Conservation (phyloP, 37 sponge, comb jelly and placozoan genomes). For the Halichondria panicea region DNA sequence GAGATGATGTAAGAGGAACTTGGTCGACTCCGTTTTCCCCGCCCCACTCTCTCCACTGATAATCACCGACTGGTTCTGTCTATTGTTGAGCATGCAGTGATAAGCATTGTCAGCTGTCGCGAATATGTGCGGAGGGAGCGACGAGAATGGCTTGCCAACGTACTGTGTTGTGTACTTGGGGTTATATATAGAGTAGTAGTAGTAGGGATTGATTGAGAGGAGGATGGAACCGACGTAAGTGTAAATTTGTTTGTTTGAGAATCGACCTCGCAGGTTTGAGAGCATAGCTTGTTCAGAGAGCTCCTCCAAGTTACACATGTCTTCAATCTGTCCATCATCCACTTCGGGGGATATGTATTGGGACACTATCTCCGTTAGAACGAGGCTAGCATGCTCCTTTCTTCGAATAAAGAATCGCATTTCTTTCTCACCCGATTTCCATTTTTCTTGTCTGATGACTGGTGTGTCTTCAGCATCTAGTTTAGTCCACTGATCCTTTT, state of each 20-base stretch:
- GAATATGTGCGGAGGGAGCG: slow-evolving; percentile 89
- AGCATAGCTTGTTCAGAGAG: slow-evolving; percentile 89
- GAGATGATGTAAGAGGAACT: slow-evolving; percentile 85
- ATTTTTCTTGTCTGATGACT: slow-evolving; percentile 36
- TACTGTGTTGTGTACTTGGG: slow-evolving; percentile 83
- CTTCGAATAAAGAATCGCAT: slow-evolving; percentile 25
- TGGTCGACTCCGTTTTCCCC: slow-evolving; percentile 94
- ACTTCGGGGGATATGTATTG: slow-evolving; percentile 18
- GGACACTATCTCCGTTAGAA: slow-evolving; percentile 44
- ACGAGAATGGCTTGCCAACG: slow-evolving; percentile 56
- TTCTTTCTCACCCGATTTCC: slow-evolving; percentile 31
- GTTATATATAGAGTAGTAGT: slow-evolving; percentile 87
- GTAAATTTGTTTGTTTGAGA: slow-evolving; percentile 86
- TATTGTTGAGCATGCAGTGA: slow-evolving; percentile 71
- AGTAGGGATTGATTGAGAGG: slow-evolving; percentile 90
- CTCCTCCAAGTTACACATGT: slow-evolving; percentile 81
- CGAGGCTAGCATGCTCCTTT: slow-evolving; percentile 31
- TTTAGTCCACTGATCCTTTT: slow-evolving; percentile 3
- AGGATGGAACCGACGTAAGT: slow-evolving; percentile 95
- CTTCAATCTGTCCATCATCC: slow-evolving; percentile 51
- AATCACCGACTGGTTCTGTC: slow-evolving; percentile 79
- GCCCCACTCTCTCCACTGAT: slow-evolving; percentile 96
- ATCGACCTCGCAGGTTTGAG: slow-evolving; percentile 68
- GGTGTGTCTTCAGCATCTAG: slow-evolving; percentile 46
- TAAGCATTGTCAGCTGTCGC: slow-evolving; percentile 89